Base-by-base conservation (phyloP, 2,797 vertebrate species). In the Huso huso region DNA sequence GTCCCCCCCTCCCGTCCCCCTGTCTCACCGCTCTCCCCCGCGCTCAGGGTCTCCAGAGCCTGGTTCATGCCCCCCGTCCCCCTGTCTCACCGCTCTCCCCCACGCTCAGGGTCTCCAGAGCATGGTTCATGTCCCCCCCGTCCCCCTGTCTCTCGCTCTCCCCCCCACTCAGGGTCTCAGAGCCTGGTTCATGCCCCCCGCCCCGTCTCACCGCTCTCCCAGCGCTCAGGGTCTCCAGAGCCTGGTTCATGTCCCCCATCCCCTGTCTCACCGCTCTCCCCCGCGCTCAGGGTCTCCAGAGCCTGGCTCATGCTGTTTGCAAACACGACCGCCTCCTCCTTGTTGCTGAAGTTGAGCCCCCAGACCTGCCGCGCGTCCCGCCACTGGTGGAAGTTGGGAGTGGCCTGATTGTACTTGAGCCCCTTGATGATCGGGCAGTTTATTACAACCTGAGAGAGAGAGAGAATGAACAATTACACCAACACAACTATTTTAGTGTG, bases 351-450 rank as follows among this genome's bases (percentile, higher is more conserved):
- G 80, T 93, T 96, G 72, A 96, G 82, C 9, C 94, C 93, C 93
- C 93, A 95, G 65, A 95, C 92, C 68, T 94, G 91, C 12, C 89
- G 89, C 2, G 82, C 70, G 0, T 93, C 92, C 0, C 92, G 75
- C 93, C 93, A 95, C 78, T 96, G 93, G 75, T 95, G 93, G 76
- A 96, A 95, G 65, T 72, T 93, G 64, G 90, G 74, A 0, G 94
- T 94, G 63, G 93, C 94, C 76, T 94, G 89, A 72, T 93, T 93
- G 60, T 95, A 95, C 70, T 93, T 94, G 71, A 92, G 81, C 13
- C 93, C 92, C 76, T 86, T 87, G 10, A 79, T 1, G 1, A 95
- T 84, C 0, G 90, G 82, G 73, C 91, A 93, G 81, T 96, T 96
- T 76, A 96, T 93, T 62, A 95, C 93, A 78, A 95, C 93, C 94